Base-by-base conservation (phyloP, 2,888 invertebrate species). In the Patella pellucida region DNA sequence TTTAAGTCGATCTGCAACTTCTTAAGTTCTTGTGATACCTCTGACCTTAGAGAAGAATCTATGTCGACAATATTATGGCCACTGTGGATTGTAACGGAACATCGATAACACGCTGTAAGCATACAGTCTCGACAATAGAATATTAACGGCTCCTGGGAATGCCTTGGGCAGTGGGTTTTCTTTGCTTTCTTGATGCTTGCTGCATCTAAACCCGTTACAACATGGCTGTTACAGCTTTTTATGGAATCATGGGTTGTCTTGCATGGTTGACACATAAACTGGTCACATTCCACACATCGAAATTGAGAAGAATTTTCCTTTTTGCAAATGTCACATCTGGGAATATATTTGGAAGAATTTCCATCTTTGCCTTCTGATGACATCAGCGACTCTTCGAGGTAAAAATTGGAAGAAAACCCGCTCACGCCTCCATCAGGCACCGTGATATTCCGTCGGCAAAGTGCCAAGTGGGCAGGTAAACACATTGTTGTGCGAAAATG, bases 341-440 rank as follows among this genome's bases (percentile, higher is more conserved):
- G 15, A 54, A 54, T 15, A 54, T n/a, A 54, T 54, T 54, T 54
- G n/a, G 15, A 23, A 62, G 23, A 23, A 62, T 9, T 62, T 0
- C 41, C 41, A 9, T 62, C 62, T 62, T 15, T 15, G n/a, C 62
- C 62, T 11, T 62, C 16, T 19, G 62, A 23, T 23, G 19, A 19
- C 15, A 23, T 23, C 11, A 62, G 62, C 0, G 62, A 12, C 11
- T 62, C 62, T 23, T 62, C 62, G 12, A 62, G 23, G 23, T 62
- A 62, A 62, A 62, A 62, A 62, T 62, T 62, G 19, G 62, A 62
- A 62, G 62, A n/a, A 62, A 62, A 62, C 11, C 12, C 62, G 23
- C 62, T 62, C 3, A 62, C 62, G 14, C 62, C 62, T 23, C 62
- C 23, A 23, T 19, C 62, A 23, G 62, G 62, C 11, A 62, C 62